These are phyloP conservation scores for Charadrius vociferus DNA, from an alignment of 2,113 vertebrate species.

Conservation along the genomic window DNA sequence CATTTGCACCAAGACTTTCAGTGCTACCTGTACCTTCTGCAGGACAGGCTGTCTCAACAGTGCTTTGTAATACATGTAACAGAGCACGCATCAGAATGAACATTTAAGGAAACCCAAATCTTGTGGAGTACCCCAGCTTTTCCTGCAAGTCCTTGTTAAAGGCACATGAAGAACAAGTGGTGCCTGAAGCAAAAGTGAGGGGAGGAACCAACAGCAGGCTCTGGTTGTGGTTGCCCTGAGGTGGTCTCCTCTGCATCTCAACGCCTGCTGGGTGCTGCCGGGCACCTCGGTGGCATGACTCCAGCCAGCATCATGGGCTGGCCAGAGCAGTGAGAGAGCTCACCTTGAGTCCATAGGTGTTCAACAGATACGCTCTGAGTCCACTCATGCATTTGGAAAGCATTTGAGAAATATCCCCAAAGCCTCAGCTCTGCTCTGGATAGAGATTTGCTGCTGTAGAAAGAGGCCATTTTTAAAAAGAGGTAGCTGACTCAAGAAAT, in stretches of 20 bases:
- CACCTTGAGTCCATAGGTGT: accelerated
- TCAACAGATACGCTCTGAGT: neutral
- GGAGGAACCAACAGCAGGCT: accelerated
- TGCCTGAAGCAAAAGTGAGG: neutral
- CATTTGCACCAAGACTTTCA: neutral
- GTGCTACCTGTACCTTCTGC: neutral
- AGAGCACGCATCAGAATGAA: neutral
- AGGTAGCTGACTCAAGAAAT: neutral
- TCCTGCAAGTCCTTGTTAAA: neutral
- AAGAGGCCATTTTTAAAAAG: neutral
- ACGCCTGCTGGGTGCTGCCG: neutral
- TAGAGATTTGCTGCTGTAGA: neutral
- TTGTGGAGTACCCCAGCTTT: neutral
- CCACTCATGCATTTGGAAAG: neutral
- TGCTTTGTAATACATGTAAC: neutral
- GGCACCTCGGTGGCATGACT: neutral
- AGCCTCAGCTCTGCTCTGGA: neutral
- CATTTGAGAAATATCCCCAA: neutral
- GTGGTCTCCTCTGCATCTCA: neutral
- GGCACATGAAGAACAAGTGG: neutral
- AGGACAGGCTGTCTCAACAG: neutral
- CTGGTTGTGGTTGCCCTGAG: neutral
- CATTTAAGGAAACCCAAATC: neutral
- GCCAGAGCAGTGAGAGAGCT: neutral
- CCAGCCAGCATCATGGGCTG: neutral